These are phyloP conservation scores for Alcedo quadribrachys DNA, from an alignment of 2,797 vertebrate genomes.

Conservation along the genomic window DNA sequence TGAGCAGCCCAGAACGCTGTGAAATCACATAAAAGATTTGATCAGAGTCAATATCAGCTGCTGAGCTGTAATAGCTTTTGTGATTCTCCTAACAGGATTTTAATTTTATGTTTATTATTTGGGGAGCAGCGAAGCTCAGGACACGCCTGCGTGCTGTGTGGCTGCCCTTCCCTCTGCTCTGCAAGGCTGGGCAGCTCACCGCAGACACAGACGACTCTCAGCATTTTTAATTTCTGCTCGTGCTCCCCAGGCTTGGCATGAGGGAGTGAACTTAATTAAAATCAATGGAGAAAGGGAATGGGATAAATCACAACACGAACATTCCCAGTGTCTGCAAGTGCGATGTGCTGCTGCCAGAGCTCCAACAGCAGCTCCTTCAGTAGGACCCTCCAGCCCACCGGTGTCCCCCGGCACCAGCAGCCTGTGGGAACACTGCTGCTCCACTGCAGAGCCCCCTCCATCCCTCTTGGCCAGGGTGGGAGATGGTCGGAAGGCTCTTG, in stretches of 20 bases:
- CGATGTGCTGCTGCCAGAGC: neutral
- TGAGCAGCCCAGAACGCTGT: constrained; percentile 53
- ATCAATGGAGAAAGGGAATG: constrained; percentile 70
- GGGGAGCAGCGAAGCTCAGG: constrained; percentile 46
- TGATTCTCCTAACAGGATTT: constrained; percentile 74
- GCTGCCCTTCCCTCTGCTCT: neutral
- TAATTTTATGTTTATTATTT: constrained; percentile 79
- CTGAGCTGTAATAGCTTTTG: constrained; percentile 67
- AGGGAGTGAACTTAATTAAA: constrained; percentile 76
- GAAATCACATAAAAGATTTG: constrained; percentile 70
- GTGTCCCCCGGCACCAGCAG: neutral
- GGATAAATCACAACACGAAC: constrained; percentile 60
- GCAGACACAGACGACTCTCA: constrained; percentile 21
- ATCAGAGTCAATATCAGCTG: constrained; percentile 56
- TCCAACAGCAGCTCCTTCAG: neutral
- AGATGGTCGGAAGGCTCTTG: neutral
- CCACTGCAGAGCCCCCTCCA: neutral
- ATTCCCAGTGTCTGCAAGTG: neutral
- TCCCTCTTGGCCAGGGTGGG: neutral
- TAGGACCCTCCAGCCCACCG: neutral
- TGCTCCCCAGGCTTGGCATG: constrained; percentile 59
- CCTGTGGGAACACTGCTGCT: neutral
- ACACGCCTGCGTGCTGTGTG: neutral
- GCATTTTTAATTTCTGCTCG: constrained; percentile 48
- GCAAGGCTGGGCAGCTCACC: constrained; percentile 17